phyloP scores from a whole-genome alignment of 2,888 invertebrate genomes.

The Lasioglossum villosulum region DNA sequence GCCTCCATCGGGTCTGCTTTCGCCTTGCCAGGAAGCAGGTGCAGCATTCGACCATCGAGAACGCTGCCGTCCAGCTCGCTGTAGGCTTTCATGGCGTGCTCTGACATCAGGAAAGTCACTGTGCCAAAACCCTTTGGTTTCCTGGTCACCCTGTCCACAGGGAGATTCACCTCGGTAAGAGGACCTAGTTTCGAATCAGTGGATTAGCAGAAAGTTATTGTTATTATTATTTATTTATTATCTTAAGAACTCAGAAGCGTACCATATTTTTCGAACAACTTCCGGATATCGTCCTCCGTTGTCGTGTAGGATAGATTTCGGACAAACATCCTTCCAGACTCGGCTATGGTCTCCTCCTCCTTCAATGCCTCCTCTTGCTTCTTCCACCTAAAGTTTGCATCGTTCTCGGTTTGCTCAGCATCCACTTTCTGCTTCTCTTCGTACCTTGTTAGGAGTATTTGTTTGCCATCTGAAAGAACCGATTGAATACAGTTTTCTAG shows the following conservation, averaged over 20 bases:
- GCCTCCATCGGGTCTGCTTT: slow-evolving; percentile 85
- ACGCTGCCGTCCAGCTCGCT: slow-evolving; percentile 95
- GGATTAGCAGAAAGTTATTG: neutral
- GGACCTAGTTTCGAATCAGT: slow-evolving; percentile 87
- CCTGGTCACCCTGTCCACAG: slow-evolving; percentile 92
- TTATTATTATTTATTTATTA: too few relatives aligned
- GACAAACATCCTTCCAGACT: slow-evolving; percentile 96
- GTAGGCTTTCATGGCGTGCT: slow-evolving; percentile 96
- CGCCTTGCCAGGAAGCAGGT: slow-evolving; percentile 94
- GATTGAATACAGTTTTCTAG: neutral
- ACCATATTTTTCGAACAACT: slow-evolving; percentile 94
- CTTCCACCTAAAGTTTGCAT: slow-evolving; percentile 86
- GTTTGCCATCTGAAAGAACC: slow-evolving; percentile 86
- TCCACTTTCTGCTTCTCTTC: slow-evolving; percentile 83
- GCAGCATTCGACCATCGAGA: slow-evolving; percentile 96
- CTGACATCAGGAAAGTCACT: slow-evolving; percentile 96
- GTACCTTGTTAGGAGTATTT: slow-evolving; percentile 86
- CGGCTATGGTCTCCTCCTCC: slow-evolving; percentile 92
- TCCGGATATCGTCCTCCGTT: slow-evolving; percentile 93
- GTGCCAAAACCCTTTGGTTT: slow-evolving; percentile 97
- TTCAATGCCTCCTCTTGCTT: slow-evolving; percentile 88
- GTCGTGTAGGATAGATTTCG: slow-evolving; percentile 95
- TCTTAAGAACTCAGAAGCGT: slow-evolving; percentile 56
- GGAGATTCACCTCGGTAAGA: slow-evolving; percentile 94
- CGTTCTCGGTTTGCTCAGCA: slow-evolving; percentile 59